A percentile compares a stretch with the other conserved stretches of the same genome.
Conservation (phyloP, 2,888 invertebrate species). For the Drosophila rellima region DNA sequence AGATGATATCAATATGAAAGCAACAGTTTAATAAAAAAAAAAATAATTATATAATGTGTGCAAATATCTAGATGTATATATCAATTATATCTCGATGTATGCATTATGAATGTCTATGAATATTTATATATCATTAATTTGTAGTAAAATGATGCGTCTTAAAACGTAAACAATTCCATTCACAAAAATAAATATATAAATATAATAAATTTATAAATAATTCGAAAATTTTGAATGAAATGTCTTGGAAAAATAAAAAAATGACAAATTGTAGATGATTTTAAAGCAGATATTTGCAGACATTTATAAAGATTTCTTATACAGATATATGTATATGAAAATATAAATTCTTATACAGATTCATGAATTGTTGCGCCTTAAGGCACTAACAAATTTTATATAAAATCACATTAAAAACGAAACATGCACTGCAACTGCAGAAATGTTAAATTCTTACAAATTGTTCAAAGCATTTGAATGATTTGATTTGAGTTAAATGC, state of each 20-base stretch:
- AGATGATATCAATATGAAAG: conserved; percentile 81
- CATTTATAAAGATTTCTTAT: background rate
- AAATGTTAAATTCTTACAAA: conserved; percentile 16
- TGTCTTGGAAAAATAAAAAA: background rate
- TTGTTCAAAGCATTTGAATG: background rate
- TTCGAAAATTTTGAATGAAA: background rate
- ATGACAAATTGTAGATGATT: background rate
- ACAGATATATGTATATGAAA: background rate
- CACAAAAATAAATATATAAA: too few species aligned
- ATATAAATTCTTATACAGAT: background rate
- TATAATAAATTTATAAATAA: background rate
- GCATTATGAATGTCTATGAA: conserved; percentile 18
- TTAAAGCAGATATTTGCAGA: background rate
- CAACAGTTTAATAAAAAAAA: conserved; percentile 70
- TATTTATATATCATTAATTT: background rate
- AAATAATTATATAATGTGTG: conserved; percentile 32
- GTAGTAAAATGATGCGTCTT: background rate
- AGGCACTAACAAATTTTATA: conserved; percentile 35
- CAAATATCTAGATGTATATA: conserved; percentile 38
- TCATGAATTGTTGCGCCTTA: background rate
- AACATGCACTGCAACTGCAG: conserved; percentile 2
- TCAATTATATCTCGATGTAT: conserved; percentile 32
- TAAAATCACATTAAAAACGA: conserved; percentile 42
- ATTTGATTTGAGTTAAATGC: background rate
- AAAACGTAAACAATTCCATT: background rate